Evolutionary conservation across 2,797 vertebrate species (phyloP).

Genomic region (Darevskia nairensis): DNA sequence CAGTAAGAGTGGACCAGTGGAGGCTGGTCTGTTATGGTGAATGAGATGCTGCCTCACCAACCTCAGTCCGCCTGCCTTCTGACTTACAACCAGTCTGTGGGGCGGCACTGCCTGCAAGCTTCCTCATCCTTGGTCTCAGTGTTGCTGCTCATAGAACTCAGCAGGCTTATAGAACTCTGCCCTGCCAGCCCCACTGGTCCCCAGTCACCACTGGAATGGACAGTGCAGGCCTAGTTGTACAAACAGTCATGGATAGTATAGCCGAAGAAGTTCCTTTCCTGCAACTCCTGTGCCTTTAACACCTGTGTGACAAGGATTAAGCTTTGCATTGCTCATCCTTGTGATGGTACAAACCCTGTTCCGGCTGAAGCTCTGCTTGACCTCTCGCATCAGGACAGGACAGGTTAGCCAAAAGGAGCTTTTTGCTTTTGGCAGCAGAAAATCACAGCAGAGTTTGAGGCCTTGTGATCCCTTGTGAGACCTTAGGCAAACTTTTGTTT

Average conservation of each 20-base stretch:
- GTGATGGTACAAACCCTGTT: neutral
- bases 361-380: neutral
- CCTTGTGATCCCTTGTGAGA: neutral
- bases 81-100: too few relatives aligned
- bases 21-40: too few relatives aligned
- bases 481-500: neutral
- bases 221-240: neutral
- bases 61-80: too few relatives aligned
- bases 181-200: too few relatives aligned
- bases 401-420: neutral
- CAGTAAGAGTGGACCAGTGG: neutral
- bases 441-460: neutral
- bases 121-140: too few relatives aligned
- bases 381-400: neutral
- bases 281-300: neutral
- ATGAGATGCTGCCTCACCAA: too few relatives aligned
- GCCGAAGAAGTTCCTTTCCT: neutral
- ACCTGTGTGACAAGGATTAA: neutral
- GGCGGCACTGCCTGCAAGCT: too few relatives aligned
- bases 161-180: too few relatives aligned
- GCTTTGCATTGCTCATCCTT: neutral
- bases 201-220: neutral
- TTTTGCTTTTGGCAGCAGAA: neutral
- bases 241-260: neutral
- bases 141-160: too few relatives aligned